Evolutionary conservation across 2,113 vertebrate genomes (phyloP).

Genomic region (Anser cygnoides): DNA sequence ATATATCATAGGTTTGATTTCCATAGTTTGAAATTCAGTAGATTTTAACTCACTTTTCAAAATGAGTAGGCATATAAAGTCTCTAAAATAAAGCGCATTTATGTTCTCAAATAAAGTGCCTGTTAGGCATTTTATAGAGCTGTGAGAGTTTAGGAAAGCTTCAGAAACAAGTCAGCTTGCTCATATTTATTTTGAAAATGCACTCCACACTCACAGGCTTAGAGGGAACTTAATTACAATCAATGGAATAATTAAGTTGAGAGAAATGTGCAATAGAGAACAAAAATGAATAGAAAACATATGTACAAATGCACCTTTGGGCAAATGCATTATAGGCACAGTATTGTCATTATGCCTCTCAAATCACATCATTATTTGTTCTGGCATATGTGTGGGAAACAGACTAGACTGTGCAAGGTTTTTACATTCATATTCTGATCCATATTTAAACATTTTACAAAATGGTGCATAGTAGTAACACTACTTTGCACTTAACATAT

Average conservation of each 20-base stretch:
- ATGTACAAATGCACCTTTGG: constrained; percentile 69
- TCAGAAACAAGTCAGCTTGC: constrained; percentile 33
- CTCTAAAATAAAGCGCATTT: background rate
- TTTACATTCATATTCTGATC: constrained; percentile 7
- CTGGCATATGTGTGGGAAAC: constrained; percentile 18
- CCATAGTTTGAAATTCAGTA: background rate
- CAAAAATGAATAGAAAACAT: constrained; percentile 72
- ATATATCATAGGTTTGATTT: background rate
- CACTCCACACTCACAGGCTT: constrained; percentile 46
- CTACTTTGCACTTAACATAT: background rate
- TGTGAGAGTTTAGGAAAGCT: constrained; percentile 9
- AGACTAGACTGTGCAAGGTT: background rate
- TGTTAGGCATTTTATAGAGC: constrained; percentile 16
- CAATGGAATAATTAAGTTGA: constrained; percentile 71
- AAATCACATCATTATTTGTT: constrained; percentile 68
- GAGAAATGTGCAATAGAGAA: constrained; percentile 63
- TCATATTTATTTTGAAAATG: constrained; percentile 68
- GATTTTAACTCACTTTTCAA: background rate
- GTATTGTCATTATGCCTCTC: constrained; percentile 70
- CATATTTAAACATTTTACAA: constrained; percentile 37
- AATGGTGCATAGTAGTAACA: background rate
- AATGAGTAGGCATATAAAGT: background rate
- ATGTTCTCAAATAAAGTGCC: background rate
- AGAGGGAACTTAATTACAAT: constrained; percentile 71
- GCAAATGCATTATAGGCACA: constrained; percentile 68